Evolutionary conservation across 2,113 vertebrate species (phyloP), one percentile per base, ranked within the genome.

Genomic region (Proterorhinus semilunaris): DNA sequence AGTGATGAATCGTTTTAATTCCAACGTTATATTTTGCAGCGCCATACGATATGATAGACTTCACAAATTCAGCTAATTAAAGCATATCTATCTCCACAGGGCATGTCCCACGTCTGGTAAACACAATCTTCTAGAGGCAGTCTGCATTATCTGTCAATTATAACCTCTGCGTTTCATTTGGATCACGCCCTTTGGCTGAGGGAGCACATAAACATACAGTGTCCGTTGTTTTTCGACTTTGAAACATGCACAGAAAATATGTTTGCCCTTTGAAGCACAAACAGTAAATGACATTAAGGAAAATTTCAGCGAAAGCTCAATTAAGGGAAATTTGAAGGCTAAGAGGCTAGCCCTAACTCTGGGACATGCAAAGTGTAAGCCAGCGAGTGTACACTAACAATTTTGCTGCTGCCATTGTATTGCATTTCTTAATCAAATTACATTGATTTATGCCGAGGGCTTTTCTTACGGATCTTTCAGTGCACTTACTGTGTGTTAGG

Each of bases 1-100:
- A 21, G 47, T 71, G 80, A 87, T 71, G 36, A 83, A 81, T 78
- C 66, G 65, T 80, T 76, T 76, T 51, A 67, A 82, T 83, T 83
- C 78, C 36, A n/a, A 65, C 53, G 67, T 82, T 69, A 42, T 63
- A 17, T 75, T 78, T 70, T 45, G 51, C 63, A 59, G 62, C 71
- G 68, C 55, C 10, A 16, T 4, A 58, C 36, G 57, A 51, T 69
- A 44, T 42, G 57, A 51, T 69, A 44, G 53, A 27, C 74, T 78
- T 71, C 69, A 47, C 71, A 69, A 10, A 68, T 66, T 55, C 50
- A 13, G 44, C 62, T 80, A 68, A 87, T 86, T 87, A 81, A 82
- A 87, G 85, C 72, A 52, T 65, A 80, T 85, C 77, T 71, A 65
- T 78, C 62, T 68, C 75, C 17, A 70, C 46, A 17, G 68, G 73